phyloP scores from a whole-genome alignment of 2,113 vertebrate genomes.

The Pygoscelis adeliae region DNA sequence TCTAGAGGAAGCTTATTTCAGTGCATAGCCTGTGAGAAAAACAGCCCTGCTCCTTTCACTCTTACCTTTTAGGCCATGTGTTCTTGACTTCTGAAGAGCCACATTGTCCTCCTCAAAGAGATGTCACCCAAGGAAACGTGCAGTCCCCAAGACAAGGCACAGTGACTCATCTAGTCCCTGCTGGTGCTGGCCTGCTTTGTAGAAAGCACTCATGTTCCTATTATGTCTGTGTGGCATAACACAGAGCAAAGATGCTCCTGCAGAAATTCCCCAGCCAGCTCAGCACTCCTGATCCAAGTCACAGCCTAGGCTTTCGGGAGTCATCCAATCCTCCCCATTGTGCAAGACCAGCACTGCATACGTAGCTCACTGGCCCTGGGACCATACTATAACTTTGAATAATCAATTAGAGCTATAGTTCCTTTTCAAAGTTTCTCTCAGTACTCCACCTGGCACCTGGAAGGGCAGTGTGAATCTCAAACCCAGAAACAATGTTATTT shows the following conservation, averaged over 20 bases:
- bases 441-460: not conserved
- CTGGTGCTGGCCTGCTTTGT: not conserved
- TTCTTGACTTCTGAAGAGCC: not conserved
- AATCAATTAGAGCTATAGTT: not conserved
- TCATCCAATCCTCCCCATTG: not conserved
- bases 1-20: not conserved
- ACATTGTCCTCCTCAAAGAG: not conserved
- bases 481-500: not conserved
- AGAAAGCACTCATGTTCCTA: not conserved
- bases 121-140: accelerated
- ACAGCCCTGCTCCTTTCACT: not conserved
- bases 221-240: not conserved
- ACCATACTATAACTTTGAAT: not conserved
- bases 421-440: not conserved
- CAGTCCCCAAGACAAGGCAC: not conserved
- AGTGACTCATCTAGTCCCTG: not conserved
- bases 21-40: not conserved
- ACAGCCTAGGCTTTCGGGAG: not conserved
- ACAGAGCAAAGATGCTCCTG: not conserved
- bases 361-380: not conserved
- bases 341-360: not conserved
- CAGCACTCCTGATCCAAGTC: not conserved
- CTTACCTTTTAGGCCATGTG: not conserved
- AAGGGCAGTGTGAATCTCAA: not conserved
- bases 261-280: not conserved